phyloP scores from a whole-genome alignment of 1,140 invertebrate species.

The Ips typographus region DNA sequence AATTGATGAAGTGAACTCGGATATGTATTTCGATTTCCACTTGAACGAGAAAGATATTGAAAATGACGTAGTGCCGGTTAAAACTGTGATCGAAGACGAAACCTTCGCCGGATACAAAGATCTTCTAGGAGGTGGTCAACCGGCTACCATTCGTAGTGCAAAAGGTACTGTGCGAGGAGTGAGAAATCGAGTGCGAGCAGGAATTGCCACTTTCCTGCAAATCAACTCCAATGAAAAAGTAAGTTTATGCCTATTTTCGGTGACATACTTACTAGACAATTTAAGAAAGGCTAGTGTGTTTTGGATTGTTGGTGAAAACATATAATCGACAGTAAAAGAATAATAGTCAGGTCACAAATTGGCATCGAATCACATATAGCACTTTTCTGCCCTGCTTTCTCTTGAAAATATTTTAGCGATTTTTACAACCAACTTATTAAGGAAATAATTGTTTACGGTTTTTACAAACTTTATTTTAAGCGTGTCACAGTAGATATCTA shows the following conservation, averaged over 20 bases:
- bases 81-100: constrained; percentile 61
- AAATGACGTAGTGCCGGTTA: constrained; percentile 54
- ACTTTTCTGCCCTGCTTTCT: too few species aligned
- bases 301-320: too few species aligned
- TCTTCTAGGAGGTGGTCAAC: constrained; percentile 64
- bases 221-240: constrained; percentile 74
- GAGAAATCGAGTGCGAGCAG: constrained; percentile 89
- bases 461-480: too few species aligned
- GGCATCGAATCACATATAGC: too few species aligned
- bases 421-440: too few species aligned
- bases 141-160: constrained; percentile 80
- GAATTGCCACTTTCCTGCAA: constrained; percentile 90
- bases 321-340: too few species aligned
- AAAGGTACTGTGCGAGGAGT: constrained; percentile 91
- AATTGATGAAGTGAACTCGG: constrained; percentile 59
- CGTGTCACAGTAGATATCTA: too few species aligned
- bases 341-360: too few species aligned
- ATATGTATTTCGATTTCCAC: constrained; percentile 80
- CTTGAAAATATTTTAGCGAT: too few species aligned
- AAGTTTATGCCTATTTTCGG: constrained; percentile 37
- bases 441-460: too few species aligned
- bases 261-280: background rate
- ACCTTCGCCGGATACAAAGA: constrained; percentile 81
- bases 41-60: constrained; percentile 72
- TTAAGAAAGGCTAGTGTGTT: background rate